phyloP scores from a whole-genome alignment of 2,113 vertebrate genomes.

The Cricetomys ansorgei region DNA sequence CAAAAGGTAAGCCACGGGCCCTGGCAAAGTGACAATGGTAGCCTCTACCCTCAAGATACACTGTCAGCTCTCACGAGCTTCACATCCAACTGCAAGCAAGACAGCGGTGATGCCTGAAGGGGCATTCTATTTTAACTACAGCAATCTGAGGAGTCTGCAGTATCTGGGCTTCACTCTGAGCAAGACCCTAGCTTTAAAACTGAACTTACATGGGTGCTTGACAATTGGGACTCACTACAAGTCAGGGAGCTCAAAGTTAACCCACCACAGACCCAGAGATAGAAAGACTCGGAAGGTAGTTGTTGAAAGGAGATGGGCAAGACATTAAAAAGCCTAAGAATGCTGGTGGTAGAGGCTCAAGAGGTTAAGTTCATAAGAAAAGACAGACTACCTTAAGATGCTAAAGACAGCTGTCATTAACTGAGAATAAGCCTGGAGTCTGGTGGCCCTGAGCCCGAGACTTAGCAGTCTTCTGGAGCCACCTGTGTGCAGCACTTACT shows the following conservation, averaged over 20 bases:
- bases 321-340: neutral
- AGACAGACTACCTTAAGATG: neutral
- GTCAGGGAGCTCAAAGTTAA: neutral
- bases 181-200: neutral
- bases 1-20: neutral
- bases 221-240: neutral
- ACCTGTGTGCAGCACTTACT: neutral
- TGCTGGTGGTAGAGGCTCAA: neutral
- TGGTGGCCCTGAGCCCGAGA: neutral
- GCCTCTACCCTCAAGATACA: neutral
- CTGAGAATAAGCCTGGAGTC: neutral
- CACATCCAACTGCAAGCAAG: neutral
- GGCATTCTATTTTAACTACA: neutral
- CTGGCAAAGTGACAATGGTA: neutral
- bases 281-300: neutral
- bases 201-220: neutral
- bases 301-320: neutral
- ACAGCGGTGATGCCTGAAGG: neutral
- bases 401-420: neutral
- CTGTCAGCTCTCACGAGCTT: no score
- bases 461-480: neutral
- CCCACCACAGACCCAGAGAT: neutral
- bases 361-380: neutral
- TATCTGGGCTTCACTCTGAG: neutral
- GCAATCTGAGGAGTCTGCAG: no score